These are phyloP conservation scores for Urocolius indicus DNA, from an alignment of 2,113 vertebrate genomes.

Conservation along the genomic window DNA sequence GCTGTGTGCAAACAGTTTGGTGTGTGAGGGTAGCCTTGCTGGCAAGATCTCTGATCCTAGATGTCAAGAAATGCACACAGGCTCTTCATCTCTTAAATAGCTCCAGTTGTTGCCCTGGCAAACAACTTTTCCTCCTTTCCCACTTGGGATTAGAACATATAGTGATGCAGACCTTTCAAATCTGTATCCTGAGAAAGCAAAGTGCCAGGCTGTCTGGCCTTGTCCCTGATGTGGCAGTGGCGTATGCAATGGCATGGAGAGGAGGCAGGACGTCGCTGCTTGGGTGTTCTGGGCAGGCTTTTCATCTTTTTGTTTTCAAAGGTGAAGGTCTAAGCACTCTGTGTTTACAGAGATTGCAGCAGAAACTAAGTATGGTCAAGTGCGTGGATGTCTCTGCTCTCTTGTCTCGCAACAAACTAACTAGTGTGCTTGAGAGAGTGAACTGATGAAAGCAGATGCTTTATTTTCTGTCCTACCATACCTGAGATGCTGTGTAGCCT, in stretches of 20 bases:
- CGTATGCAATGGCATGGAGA: rapidly evolving
- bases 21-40: background rate
- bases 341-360: background rate
- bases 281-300: background rate
- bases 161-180: background rate
- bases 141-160: background rate
- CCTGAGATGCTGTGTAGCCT: background rate
- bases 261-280: background rate
- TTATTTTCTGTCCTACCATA: background rate
- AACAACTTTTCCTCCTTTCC: background rate
- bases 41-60: background rate
- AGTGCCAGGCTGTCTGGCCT: rapidly evolving
- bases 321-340: background rate
- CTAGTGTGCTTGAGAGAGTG: background rate
- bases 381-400: background rate
- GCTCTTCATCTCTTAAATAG: background rate
- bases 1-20: background rate
- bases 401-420: background rate
- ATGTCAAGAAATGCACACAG: background rate
- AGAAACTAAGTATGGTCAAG: background rate
- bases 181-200: background rate
- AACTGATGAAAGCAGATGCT: background rate
- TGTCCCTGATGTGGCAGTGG: rapidly evolving
- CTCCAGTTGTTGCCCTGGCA: background rate
- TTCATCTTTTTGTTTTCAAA: background rate